Evolutionary conservation across 2,888 invertebrate genomes (phyloP), one percentile per base, ranked within the genome.

Genomic region (Philaethria dido): DNA sequence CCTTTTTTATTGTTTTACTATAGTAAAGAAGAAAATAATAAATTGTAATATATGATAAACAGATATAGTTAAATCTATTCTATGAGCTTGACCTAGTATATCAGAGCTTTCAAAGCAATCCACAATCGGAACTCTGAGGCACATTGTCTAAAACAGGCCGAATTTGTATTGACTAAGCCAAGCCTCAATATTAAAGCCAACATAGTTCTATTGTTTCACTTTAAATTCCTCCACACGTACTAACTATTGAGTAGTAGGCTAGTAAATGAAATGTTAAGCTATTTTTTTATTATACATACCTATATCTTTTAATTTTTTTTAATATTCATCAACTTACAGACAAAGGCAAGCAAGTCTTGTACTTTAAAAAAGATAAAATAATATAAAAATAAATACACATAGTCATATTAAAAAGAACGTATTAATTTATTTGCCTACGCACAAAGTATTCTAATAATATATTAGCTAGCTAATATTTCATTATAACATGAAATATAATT

Each of bases 401-500:
- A 1, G 13, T 39, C 2, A 39, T 39, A 39, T 25, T 48, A 25
- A 25, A 25, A 25, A 25, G 0, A 48, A 14, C 14, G 2, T 9
- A 25, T n/a, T 47, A 11, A 47, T 47, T 48, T 20, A n/a, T n/a
- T n/a, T n/a, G n/a, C 9, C 2, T n/a, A 29, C 25, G 25, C 16
- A 16, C 2, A 29, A 25, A 50, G n/a, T 9, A 25, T 52, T 29
- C 4, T 16, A 9, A 52, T 16, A 52, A 29, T 11, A 52, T 9
- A 52, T 50, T 29, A 29, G n/a, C 50, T 50, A 50, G 50, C 50
- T 50, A 50, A 29, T 16, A 4, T 16, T 52, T 16, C 16, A 16
- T 16, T 16, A 9, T 52, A 11, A 52, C 29, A 29, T 16, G 11
- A 52, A 50, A 29, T 52, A 29, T 52, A 16, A 52, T 29, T 52